These are phyloP conservation scores for Polymixis lichenea DNA, from an alignment of 2,888 invertebrate species.

Conservation along the genomic window DNA sequence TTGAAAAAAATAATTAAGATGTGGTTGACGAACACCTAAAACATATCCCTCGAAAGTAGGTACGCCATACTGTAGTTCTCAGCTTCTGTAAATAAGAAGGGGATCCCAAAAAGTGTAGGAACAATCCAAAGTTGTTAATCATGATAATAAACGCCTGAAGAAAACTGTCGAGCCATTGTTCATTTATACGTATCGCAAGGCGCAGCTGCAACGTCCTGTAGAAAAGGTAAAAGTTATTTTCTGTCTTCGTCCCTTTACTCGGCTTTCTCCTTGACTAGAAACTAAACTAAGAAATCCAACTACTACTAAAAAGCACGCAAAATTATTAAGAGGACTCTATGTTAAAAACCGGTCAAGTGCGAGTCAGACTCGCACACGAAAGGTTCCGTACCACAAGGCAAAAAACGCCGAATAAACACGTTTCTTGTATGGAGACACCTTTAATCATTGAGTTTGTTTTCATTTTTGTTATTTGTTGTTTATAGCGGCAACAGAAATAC, in stretches of 20 bases:
- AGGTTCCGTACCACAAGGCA: no score
- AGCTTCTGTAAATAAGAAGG: not conserved
- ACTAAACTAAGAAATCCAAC: not conserved
- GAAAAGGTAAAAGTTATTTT: not conserved
- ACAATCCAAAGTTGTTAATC: not conserved
- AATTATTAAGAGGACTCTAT: not conserved
- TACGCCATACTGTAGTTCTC: not conserved
- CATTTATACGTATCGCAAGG: not conserved
- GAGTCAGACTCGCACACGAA: no score
- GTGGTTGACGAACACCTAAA: not conserved
- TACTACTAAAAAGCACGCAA: slow-evolving; percentile 3
- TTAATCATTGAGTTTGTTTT: no score
- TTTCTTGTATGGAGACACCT: no score
- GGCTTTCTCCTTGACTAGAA: not conserved
- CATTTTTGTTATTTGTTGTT: no score
- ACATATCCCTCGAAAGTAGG: not conserved
- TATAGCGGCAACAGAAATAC: no score
- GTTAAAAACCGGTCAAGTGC: not conserved
- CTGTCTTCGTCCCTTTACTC: not conserved
- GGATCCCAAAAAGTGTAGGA: not conserved
- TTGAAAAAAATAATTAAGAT: not conserved
- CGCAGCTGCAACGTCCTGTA: not conserved
- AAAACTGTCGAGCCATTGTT: not conserved
- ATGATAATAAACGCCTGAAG: slow-evolving; percentile 11
- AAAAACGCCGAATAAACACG: no score